Evolutionary conservation across 2,113 vertebrate species (phyloP), one percentile per base, ranked within the genome.

Genomic region (Leptosomus discolor): DNA sequence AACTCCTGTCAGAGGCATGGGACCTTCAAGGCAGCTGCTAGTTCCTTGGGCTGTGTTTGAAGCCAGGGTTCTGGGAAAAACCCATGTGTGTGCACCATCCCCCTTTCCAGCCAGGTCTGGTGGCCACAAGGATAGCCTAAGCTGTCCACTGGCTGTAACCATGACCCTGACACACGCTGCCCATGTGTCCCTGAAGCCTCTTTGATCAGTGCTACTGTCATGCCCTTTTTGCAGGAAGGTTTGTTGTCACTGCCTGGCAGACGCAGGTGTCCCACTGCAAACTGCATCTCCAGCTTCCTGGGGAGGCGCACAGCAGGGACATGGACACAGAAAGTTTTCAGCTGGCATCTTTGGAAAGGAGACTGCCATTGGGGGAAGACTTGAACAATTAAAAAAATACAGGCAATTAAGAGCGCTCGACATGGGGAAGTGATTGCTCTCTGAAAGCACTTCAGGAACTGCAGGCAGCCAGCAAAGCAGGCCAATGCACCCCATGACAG

Each of bases 391-490:
- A 50, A 23, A 54, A 13, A 79, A 78, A 15, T 3, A 37, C 0
- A 3, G 54, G 54, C 45, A 67, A 23, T 5, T 12, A 64, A 37
- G 60, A 78, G 71, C 68, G 68, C 39, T 75, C 2, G 3, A 58
- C 32, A 18, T 9, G 5, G 70, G 71, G 69, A 81, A 61, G 30
- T 9, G 73, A 77, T 4, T 45, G 80, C 60, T 71, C n/a, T 17
- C 70, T 46, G n/a, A 18, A 43, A 90, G 61, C 67, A 20, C 54
- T 36, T 29, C n/a, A 77, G 89, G 18, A 80, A 13, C 56, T 0
- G 0, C 69, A 46, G 75, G 70, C 74, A 78, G 74, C 30, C 0
- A 0, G 48, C 0, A 2, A 57, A n/a, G 21, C 0, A 18, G 45
- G 75, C 39, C 82, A 68, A 19, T 34, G 21, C 39, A 34, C 0